These are phyloP conservation scores for Malacosoma neustria DNA, from an alignment of 2,888 invertebrate species.

Conservation along the genomic window DNA sequence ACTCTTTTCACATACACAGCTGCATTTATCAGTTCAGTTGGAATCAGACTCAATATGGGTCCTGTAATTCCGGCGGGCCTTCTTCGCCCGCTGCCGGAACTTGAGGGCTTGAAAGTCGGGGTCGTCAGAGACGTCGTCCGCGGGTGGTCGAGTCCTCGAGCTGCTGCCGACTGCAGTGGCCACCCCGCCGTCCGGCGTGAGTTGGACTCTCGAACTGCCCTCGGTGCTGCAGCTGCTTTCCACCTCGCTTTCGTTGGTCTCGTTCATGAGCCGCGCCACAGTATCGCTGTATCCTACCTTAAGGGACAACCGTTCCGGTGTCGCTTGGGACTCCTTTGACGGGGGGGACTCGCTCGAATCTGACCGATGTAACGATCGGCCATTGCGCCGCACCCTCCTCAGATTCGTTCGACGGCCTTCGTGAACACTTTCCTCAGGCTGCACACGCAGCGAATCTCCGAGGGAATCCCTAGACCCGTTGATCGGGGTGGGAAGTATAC, in stretches of 20 bases:
- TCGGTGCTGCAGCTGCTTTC: constrained; percentile 66
- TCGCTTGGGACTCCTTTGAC: constrained; percentile 36
- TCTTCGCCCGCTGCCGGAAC: constrained; percentile 75
- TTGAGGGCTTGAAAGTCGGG: constrained; percentile 66
- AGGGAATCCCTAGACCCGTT: constrained; percentile 70
- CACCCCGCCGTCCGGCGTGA: constrained; percentile 58
- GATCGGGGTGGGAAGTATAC: constrained; percentile 75
- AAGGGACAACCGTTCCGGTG: constrained; percentile 32
- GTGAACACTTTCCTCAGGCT: constrained; percentile 31
- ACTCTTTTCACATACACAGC: constrained; percentile 23
- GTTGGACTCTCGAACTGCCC: constrained; percentile 26
- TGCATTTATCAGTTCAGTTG: constrained; percentile 58
- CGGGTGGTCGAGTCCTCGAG: constrained; percentile 31
- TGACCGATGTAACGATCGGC: constrained; percentile 41
- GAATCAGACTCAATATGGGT: constrained; percentile 80
- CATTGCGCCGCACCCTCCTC: constrained; percentile 40
- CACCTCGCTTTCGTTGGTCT: constrained; percentile 66
- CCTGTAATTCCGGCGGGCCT: constrained; percentile 77
- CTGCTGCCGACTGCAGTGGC: constrained; percentile 50
- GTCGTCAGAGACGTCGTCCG: constrained; percentile 54
- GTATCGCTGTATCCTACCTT: constrained; percentile 42
- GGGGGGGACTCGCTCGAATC: constrained; percentile 61
- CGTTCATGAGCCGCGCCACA: constrained; percentile 61
- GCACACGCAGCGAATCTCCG: constrained; percentile 46
- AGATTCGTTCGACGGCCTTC: constrained; percentile 35